phyloP scores from a whole-genome alignment of 2,888 invertebrate species.

The Clitarchus hookeri region DNA sequence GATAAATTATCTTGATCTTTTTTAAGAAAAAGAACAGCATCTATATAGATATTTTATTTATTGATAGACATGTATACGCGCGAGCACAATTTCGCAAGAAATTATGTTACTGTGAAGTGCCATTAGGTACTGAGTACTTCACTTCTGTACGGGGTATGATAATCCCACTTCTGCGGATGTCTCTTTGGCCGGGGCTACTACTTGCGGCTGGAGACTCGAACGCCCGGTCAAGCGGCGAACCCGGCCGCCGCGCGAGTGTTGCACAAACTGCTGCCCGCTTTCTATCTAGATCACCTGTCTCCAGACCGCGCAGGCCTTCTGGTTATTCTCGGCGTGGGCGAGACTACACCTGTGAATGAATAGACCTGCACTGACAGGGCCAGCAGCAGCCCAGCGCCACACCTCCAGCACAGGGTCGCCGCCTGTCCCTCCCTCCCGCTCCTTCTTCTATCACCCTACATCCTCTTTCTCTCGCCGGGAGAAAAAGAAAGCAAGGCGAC shows the following conservation, averaged over 20 bases:
- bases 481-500: background rate
- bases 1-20: no score
- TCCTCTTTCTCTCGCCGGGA: background rate
- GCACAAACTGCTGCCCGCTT: background rate
- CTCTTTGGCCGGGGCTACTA: no score
- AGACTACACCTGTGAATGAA: background rate
- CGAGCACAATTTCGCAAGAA: no score
- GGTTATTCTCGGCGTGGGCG: slow-evolving; percentile 14
- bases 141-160: no score
- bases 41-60: no score
- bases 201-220: no score
- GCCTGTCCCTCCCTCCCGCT: background rate
- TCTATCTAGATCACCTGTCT: background rate
- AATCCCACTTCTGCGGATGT: no score
- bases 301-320: background rate
- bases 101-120: no score
- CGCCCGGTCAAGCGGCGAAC: no score
- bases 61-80: no score
- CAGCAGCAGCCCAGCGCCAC: background rate
- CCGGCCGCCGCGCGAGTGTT: background rate
- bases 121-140: no score
- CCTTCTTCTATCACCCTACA: background rate
- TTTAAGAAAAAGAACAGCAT: no score
- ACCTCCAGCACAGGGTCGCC: background rate
- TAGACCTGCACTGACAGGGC: background rate